Evolutionary conservation across 1,140 invertebrate species (phyloP), one percentile per base, ranked within the genome.

Genomic region (Orchesella cincta): DNA sequence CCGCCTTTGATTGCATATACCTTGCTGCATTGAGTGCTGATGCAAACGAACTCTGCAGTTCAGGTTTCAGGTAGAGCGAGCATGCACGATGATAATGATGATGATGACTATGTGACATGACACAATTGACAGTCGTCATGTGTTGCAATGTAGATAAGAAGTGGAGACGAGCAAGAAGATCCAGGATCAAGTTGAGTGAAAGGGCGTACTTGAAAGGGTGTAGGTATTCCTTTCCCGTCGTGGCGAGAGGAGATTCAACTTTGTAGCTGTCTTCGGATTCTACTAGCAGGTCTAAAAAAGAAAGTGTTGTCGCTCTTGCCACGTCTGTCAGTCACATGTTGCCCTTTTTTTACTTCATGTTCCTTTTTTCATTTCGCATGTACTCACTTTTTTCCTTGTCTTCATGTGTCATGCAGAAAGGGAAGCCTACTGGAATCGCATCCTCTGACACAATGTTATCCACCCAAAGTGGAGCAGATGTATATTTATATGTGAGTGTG

Each of bases 41-140:
- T n/a, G n/a, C n/a, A n/a, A n/a, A n/a, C n/a, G n/a, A n/a, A n/a
- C n/a, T n/a, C n/a, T n/a, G n/a, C n/a, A n/a, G n/a, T n/a, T n/a
- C n/a, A n/a, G n/a, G n/a, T n/a, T n/a, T n/a, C n/a, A n/a, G n/a
- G n/a, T n/a, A n/a, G n/a, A n/a, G n/a, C n/a, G n/a, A n/a, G n/a
- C n/a, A n/a, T n/a, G n/a, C n/a, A n/a, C n/a, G n/a, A n/a, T n/a
- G n/a, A n/a, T n/a, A n/a, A n/a, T n/a, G n/a, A 46, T 18, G 54
- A 57, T n/a, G 54, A 26, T 23, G 23, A 26, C 26, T 12, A 57
- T 57, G 26, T 23, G 54, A 5, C 54, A 16, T 8, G 54, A 57
- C 54, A 57, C 8, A 57, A 57, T 57, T 57, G 54, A 57, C 54
- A 57, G 26, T 57, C 54, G 54, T 57, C 54, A 57, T 57, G 54